phyloP scores from a whole-genome alignment of 2,888 invertebrate species.

The Helobdella robusta region DNA sequence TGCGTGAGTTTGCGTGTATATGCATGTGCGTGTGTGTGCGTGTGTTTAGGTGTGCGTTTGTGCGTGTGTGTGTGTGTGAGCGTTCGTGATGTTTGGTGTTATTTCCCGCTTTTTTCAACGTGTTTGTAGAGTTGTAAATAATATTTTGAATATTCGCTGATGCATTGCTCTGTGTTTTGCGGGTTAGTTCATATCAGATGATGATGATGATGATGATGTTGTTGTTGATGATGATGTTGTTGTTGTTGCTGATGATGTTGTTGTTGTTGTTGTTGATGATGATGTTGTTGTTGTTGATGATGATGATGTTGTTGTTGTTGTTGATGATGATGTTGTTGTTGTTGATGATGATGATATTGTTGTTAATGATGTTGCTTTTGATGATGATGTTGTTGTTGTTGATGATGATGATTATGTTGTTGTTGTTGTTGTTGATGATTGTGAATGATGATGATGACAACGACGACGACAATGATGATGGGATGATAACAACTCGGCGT shows the following conservation, averaged over 20 bases:
- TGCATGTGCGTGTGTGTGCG: background rate
- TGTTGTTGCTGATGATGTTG: background rate
- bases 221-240: background rate
- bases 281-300: no score
- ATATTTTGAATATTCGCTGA: no score
- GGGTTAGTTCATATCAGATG: background rate
- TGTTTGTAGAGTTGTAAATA: no score
- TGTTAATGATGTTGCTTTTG: background rate
- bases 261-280: background rate
- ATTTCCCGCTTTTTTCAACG: no score
- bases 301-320: no score
- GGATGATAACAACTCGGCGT: no score
- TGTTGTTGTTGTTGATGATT: no score
- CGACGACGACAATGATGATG: no score
- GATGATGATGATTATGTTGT: background rate
- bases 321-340: background rate
- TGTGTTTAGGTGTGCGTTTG: background rate
- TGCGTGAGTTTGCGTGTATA: background rate
- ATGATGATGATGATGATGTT: background rate
- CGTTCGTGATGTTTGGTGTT: background rate
- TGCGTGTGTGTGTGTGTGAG: constrained; percentile 4
- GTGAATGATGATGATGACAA: background rate
- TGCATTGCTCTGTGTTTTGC: no score
- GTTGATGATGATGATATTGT: background rate
- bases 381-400: constrained; percentile 5